Conservation (phyloP, 2,797 vertebrate genomes). For the Sardinella longiceps region DNA sequence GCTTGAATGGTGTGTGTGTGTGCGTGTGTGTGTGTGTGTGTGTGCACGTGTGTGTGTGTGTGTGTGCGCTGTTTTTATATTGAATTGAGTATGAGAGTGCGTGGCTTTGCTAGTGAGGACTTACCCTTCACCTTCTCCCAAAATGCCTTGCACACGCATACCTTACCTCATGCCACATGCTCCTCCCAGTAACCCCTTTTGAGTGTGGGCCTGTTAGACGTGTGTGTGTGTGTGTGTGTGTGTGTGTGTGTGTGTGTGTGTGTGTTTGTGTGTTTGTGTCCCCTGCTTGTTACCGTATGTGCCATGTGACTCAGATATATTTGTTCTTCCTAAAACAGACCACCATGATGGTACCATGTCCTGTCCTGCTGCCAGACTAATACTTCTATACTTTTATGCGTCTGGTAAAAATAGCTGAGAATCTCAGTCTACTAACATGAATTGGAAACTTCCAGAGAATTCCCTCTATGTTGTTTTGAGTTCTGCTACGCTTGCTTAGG, state of each 20-base stretch:
- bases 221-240: too few relatives aligned
- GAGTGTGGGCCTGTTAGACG: background rate
- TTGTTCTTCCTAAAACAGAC: background rate
- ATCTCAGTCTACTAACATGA: background rate
- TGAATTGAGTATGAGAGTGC: background rate
- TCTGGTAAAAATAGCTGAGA: background rate
- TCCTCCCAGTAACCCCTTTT: background rate
- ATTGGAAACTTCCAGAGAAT: background rate
- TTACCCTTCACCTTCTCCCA: background rate
- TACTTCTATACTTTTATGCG: too few relatives aligned
- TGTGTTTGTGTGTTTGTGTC: too few relatives aligned
- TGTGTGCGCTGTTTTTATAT: background rate
- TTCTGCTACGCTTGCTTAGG: background rate
- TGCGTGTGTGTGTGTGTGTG: background rate
- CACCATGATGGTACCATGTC: background rate
- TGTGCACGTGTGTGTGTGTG: background rate
- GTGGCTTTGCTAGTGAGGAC: conserved; percentile 6
- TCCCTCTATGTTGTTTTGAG: background rate
- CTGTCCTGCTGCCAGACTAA: background rate
- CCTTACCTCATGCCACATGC: background rate
- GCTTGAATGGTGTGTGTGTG: background rate
- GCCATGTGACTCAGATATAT: background rate
- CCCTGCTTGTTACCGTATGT: too few relatives aligned
- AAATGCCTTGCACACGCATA: background rate
- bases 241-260: too few relatives aligned